These are phyloP conservation scores for Hololepta plana DNA, from an alignment of 2,888 invertebrate genomes.

Conservation along the genomic window DNA sequence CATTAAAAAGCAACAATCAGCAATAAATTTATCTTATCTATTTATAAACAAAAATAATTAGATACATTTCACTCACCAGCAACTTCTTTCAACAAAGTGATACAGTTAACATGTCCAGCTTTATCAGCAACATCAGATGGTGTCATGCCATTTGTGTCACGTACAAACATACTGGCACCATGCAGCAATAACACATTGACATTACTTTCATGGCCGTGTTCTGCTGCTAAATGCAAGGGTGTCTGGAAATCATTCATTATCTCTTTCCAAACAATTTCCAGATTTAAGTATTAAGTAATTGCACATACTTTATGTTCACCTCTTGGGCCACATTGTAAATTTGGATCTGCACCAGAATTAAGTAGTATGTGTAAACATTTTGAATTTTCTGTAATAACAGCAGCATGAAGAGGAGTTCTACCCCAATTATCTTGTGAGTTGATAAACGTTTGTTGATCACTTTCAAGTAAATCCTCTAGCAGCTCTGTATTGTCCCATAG, in stretches of 20 bases:
- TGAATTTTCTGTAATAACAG: constrained; percentile 60
- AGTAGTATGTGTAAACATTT: constrained; percentile 56
- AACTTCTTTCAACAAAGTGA: constrained; percentile 41
- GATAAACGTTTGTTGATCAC: constrained; percentile 40
- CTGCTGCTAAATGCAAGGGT: constrained; percentile 64
- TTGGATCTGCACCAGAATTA: constrained; percentile 50
- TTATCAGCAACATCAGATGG: constrained; percentile 55
- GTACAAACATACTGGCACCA: constrained; percentile 42
- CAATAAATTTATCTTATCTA: too few species aligned
- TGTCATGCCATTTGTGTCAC: constrained; percentile 50
- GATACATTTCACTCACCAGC: constrained; percentile 44
- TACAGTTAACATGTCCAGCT: constrained; percentile 45
- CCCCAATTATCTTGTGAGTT: constrained; percentile 59
- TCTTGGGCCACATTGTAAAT: constrained; percentile 45
- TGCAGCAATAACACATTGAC: constrained; percentile 44
- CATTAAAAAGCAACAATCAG: too few species aligned
- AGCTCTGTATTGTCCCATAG: constrained; percentile 79
- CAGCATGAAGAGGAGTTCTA: constrained; percentile 64
- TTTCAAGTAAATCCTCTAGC: constrained; percentile 58
- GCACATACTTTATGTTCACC: constrained; percentile 44
- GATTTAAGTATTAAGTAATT: constrained; percentile 1
- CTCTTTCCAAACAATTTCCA: constrained; percentile 2
- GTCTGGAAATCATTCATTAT: constrained; percentile 40
- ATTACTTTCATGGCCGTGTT: constrained; percentile 59
- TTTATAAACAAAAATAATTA: too few species aligned